Base-by-base conservation (phyloP, 2,888 invertebrate species). In the Troilus luridus region DNA sequence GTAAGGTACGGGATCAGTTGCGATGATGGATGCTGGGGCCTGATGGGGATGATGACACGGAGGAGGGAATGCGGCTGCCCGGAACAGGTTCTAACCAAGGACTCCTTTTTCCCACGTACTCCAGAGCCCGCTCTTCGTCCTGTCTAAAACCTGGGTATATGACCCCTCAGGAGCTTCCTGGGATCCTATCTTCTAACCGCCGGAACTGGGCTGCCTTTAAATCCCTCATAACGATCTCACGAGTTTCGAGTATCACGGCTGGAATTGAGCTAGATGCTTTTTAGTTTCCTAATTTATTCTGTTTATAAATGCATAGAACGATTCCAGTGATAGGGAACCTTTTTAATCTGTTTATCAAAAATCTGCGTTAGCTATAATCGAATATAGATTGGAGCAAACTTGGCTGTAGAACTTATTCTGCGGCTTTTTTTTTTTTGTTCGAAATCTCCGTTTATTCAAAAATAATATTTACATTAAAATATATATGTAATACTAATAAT, bases 51-150 rank as follows among this genome's bases (percentile, higher is more conserved):
- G 85, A 85, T 56, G 56, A 56, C 56, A 85, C 85, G 56, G 85
- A 3, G 0, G 56, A 56, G 56, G 56, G 56, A 56, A 56, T 56
- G 85, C 85, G 54, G 85, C 56, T 56, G 56, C 56, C 56, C 54
- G 85, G 85, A 85, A 85, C 85, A 85, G 85, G 85, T 85, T 85
- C 85, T 56, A n/a, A 85, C 85, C 85, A 85, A 85, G 85, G 85
- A 85, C 85, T 85, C 56, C 56, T 85, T 85, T 85, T 85, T 85
- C 85, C 85, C 85, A 85, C 85, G 85, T 85, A 85, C 85, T 85
- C 85, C n/a, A 56, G 85, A 56, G 85, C 56, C 56, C 56, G 85
- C 56, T 56, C 41, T 58, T 56, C 56, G 85, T 58, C 85, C 85
- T 85, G 85, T 58, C 85, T 85, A 85, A 85, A 85, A 56, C 85